These are phyloP conservation scores for Lipophrys pholis DNA, from an alignment of 2,113 vertebrate species.

Conservation along the genomic window DNA sequence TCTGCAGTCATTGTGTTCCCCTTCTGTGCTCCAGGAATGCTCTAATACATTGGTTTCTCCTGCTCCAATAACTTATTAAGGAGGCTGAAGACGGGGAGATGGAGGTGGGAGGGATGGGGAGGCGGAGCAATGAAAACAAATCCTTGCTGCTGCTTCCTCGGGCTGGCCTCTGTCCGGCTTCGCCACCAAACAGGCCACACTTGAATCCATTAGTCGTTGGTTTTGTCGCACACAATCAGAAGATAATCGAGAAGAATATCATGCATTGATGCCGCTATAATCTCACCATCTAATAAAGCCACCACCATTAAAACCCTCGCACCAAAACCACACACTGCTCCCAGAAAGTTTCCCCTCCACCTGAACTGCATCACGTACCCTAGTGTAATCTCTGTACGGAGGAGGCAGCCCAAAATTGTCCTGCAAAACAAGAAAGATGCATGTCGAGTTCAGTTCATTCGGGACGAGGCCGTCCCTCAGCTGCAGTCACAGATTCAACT, in stretches of 20 bases:
- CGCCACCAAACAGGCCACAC: slow-evolving; percentile 7
- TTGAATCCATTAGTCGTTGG: background rate
- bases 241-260: slow-evolving; percentile 2
- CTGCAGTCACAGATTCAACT: slow-evolving; percentile 56
- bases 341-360: slow-evolving; percentile 23
- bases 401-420: slow-evolving; percentile 66
- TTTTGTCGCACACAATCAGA: slow-evolving; percentile 4
- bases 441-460: slow-evolving; percentile 33
- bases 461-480: slow-evolving; percentile 41
- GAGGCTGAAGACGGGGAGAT: slow-evolving; percentile 33
- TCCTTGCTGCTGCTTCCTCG: slow-evolving; percentile 34
- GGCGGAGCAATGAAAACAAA: slow-evolving; percentile 60
- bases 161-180: slow-evolving; percentile 22
- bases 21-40: slow-evolving; percentile 28
- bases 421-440: slow-evolving; percentile 72
- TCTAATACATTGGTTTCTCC: slow-evolving; percentile 58
- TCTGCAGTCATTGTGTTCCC: slow-evolving; percentile 45
- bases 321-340: slow-evolving; percentile 29
- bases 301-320: slow-evolving; percentile 47
- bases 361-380: slow-evolving; percentile 71
- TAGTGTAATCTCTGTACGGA: slow-evolving; percentile 75
- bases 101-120: slow-evolving; percentile 65
- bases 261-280: slow-evolving; percentile 16
- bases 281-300: slow-evolving; percentile 4
- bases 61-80: slow-evolving; percentile 71